phyloP scores from a whole-genome alignment of 2,888 invertebrate species.

The Rhyacophila evoluta region DNA sequence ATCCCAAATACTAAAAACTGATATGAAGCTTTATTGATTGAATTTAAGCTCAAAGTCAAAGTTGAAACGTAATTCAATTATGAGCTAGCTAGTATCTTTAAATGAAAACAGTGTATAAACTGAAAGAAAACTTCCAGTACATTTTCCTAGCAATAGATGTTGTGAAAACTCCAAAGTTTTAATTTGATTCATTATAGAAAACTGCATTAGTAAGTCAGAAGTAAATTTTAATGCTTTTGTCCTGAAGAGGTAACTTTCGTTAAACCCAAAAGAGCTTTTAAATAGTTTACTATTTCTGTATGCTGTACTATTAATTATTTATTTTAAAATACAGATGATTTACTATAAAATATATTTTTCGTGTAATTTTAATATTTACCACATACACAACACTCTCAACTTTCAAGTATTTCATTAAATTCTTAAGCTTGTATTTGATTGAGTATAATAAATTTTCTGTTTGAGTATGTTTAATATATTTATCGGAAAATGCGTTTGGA shows the following conservation, averaged over 20 bases:
- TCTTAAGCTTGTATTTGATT: no score
- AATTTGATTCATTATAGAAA: constrained; percentile 2
- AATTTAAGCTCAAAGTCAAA: not conserved
- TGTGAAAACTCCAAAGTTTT: not conserved
- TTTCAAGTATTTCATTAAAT: no score
- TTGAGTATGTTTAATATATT: no score
- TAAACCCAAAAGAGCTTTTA: not conserved
- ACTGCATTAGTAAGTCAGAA: not conserved
- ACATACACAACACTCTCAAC: no score
- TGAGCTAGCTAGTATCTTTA: not conserved
- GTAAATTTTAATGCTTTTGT: not conserved
- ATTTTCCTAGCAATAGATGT: not conserved
- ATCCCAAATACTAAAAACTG: no score
- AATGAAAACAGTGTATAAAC: not conserved
- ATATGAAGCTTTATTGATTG: not conserved
- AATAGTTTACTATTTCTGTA: no score
- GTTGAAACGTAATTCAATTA: not conserved
- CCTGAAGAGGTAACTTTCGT: not conserved
- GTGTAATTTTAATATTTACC: no score
- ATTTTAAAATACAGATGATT: no score
- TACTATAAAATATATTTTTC: no score
- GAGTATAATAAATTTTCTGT: no score
- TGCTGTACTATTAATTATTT: no score
- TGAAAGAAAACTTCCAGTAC: not conserved
- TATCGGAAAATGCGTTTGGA: no score